Conservation (phyloP, 1,140 invertebrate genomes). For the Drosophila malerkotliana region DNA sequence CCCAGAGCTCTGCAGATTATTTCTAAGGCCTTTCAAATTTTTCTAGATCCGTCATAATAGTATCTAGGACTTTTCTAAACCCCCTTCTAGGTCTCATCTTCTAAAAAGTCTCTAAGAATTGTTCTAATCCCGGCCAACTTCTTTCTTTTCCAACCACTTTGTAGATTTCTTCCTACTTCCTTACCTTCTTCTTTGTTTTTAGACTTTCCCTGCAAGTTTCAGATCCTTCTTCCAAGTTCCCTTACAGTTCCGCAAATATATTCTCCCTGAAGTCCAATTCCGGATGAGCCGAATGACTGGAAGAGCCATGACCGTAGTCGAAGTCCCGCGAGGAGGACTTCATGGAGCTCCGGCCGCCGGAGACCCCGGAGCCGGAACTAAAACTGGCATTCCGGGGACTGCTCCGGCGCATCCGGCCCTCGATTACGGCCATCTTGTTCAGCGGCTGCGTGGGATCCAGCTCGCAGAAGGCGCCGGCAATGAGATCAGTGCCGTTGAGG, state of each 20-base stretch:
- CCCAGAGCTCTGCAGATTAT: not conserved
- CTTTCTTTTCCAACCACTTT: not conserved
- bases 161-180: not conserved
- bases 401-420: conserved; percentile 77
- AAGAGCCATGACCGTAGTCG: conserved; percentile 72
- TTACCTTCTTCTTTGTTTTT: not conserved
- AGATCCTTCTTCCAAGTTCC: not conserved
- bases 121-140: too few species aligned
- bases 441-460: conserved; percentile 79
- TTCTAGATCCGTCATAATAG: not conserved
- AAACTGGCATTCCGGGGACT: conserved; percentile 72
- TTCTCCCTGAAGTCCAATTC: conserved; percentile 83
- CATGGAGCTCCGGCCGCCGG: conserved; percentile 74
- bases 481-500: conserved; percentile 74
- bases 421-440: conserved; percentile 80
- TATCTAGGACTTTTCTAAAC: too few species aligned
- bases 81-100: too few species aligned
- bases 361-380: conserved; percentile 71
- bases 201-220: not conserved
- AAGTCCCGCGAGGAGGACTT: conserved; percentile 76
- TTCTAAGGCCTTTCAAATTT: not conserved
- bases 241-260: conserved; percentile 80
- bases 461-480: conserved; percentile 80
- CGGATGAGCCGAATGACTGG: conserved; percentile 76
- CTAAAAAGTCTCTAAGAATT: too few species aligned